phyloP scores from a whole-genome alignment of 1,140 invertebrate species.

The Drosophila insularis region DNA sequence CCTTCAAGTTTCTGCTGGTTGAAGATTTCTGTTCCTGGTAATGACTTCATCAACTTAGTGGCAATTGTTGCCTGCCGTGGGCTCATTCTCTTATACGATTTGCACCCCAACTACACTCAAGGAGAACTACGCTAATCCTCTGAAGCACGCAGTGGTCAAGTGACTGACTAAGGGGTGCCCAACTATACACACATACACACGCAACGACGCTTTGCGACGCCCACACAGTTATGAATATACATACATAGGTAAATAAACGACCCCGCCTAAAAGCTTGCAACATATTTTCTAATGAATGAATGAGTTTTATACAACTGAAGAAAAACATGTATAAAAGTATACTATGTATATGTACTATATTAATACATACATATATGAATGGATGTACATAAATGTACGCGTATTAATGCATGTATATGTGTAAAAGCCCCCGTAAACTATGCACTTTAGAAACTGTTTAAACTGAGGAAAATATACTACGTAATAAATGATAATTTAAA shows the following conservation, averaged over 20 bases:
- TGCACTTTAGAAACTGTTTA: not conserved
- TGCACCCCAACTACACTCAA: not conserved
- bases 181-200: not conserved
- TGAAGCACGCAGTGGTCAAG: conserved; percentile 10
- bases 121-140: conserved; percentile 40
- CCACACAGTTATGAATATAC: not conserved
- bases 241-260: not conserved
- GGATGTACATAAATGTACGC: conserved; percentile 14
- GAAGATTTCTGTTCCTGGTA: not conserved
- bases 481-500: conserved; percentile 4
- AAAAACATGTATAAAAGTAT: conserved; percentile 4
- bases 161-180: not conserved
- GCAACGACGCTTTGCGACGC: not conserved
- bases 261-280: conserved; percentile 35
- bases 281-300: conserved; percentile 44
- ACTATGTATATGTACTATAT: not conserved
- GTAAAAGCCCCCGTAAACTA: not conserved
- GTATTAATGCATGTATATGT: not conserved
- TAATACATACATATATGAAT: no score
- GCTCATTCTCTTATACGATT: not conserved
- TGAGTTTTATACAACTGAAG: conserved; percentile 18
- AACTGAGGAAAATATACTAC: not conserved
- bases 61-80: not conserved
- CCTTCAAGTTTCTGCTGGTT: not conserved
- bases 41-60: conserved; percentile 5